phyloP scores from a whole-genome alignment of 2,797 vertebrate genomes.

The Nyctibius grandis region DNA sequence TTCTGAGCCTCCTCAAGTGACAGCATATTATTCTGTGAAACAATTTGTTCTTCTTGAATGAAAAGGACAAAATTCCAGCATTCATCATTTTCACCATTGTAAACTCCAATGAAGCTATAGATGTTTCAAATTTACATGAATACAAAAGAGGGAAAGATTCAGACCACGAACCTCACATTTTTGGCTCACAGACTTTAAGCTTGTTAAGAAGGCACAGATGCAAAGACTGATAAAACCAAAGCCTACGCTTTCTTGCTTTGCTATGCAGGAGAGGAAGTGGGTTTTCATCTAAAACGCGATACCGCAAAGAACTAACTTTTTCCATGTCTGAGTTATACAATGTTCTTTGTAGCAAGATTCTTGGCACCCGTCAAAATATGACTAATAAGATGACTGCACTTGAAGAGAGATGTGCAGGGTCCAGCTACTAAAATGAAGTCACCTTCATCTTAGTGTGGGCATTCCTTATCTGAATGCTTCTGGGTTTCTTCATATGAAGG shows the following conservation, averaged over 20 bases:
- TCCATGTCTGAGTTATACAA: conserved; percentile 24
- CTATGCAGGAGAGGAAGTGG: conserved; percentile 41
- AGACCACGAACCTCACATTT: neutral
- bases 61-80: neutral
- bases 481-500: neutral
- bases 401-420: neutral
- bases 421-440: neutral
- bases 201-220: neutral
- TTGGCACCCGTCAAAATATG: conserved; percentile 18
- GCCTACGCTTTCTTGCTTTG: conserved; percentile 13
- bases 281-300: conserved; percentile 1
- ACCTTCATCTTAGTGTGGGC: neutral
- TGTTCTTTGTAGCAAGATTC: conserved; percentile 20
- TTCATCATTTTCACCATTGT: conserved; percentile 3
- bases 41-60: neutral
- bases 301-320: conserved; percentile 52
- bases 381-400: conserved; percentile 14
- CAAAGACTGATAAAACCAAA: neutral
- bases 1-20: neutral
- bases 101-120: neutral
- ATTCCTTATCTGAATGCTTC: neutral
- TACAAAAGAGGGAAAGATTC: conserved; percentile 3
- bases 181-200: neutral
- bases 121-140: conserved; percentile 21
- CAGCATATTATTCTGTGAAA: neutral